A percentile compares a stretch with the other conserved stretches of the same genome.
These are phyloP conservation scores for Apamea monoglypha DNA, from an alignment of 2,888 invertebrate genomes.

Conservation along the genomic window DNA sequence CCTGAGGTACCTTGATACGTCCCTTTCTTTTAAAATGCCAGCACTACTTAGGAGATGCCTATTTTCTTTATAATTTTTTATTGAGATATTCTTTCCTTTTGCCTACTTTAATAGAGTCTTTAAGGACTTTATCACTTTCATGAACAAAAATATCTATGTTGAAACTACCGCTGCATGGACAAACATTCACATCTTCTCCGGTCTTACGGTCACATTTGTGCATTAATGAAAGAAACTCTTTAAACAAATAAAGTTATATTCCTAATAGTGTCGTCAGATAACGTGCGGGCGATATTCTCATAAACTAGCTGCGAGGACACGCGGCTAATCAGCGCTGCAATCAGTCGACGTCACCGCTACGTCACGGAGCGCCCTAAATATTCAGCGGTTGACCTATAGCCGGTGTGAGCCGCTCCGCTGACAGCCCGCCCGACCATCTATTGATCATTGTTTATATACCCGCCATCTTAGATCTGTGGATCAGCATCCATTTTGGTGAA, in stretches of 20 bases:
- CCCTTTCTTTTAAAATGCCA: not conserved
- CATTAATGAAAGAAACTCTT: not conserved
- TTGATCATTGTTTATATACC: slow-evolving; percentile 46
- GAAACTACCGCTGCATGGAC: not conserved
- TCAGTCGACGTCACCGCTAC: slow-evolving; percentile 50
- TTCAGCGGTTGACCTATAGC: slow-evolving; percentile 55
- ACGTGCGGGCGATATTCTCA: slow-evolving; percentile 43
- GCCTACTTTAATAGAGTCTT: not conserved
- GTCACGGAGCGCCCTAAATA: slow-evolving; percentile 57
- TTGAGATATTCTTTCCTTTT: not conserved
- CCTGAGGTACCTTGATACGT: not conserved
- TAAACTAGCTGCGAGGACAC: slow-evolving; percentile 40
- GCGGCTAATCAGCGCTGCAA: slow-evolving; percentile 52
- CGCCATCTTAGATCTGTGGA: slow-evolving; percentile 6
- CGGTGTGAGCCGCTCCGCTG: slow-evolving; percentile 39
- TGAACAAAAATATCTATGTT: not conserved
- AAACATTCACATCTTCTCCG: not conserved
- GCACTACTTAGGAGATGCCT: not conserved
- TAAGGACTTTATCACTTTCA: not conserved
- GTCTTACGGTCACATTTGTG: not conserved
- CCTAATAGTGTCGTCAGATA: not conserved
- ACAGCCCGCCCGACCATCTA: slow-evolving; percentile 30
- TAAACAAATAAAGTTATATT: not conserved
- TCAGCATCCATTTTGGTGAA: slow-evolving; percentile 3
- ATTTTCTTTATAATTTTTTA: not conserved